Percentiles rank a stretch among this genome's conserved stretches.
phyloP scores from a whole-genome alignment of 2,113 vertebrate species.

The Callipepla californica region DNA sequence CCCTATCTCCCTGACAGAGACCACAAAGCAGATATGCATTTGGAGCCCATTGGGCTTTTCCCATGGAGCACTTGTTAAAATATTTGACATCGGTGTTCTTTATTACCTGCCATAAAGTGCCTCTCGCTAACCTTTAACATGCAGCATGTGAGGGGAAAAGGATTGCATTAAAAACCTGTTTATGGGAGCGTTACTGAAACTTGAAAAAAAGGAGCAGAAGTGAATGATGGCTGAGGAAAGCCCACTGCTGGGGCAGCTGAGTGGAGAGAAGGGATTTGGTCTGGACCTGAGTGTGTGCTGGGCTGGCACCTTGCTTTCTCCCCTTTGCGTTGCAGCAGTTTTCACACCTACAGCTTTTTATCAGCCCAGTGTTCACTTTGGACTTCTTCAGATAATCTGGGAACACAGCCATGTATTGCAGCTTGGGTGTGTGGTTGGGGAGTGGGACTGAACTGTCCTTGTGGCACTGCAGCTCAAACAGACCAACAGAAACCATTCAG shows the following conservation, averaged over 20 bases:
- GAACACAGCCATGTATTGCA: fast-evolving
- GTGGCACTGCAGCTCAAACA: neutral
- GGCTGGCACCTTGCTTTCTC: neutral
- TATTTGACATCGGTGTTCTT: conserved; percentile 58
- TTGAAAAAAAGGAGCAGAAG: conserved; percentile 42
- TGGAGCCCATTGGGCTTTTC: conserved; percentile 36
- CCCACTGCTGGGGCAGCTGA: neutral
- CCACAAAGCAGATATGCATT: neutral
- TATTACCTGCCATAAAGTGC: conserved; percentile 65
- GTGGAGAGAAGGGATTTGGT: fast-evolving
- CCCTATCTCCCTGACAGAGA: neutral
- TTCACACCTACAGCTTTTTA: neutral
- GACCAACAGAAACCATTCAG: neutral
- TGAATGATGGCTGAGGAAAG: conserved; percentile 12
- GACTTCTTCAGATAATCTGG: neutral
- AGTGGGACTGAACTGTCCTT: fast-evolving
- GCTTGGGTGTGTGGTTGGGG: neutral
- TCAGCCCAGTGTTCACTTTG: neutral
- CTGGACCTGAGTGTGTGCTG: neutral
- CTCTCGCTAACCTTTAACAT: conserved; percentile 68
- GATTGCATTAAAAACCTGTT: conserved; percentile 58
- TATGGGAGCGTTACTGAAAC: conserved; percentile 38
- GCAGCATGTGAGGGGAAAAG: conserved; percentile 33
- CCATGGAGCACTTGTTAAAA: conserved; percentile 38
- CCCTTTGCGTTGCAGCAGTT: neutral